Conservation (phyloP, 1,140 invertebrate genomes). For the Drosophila aff. region DNA sequence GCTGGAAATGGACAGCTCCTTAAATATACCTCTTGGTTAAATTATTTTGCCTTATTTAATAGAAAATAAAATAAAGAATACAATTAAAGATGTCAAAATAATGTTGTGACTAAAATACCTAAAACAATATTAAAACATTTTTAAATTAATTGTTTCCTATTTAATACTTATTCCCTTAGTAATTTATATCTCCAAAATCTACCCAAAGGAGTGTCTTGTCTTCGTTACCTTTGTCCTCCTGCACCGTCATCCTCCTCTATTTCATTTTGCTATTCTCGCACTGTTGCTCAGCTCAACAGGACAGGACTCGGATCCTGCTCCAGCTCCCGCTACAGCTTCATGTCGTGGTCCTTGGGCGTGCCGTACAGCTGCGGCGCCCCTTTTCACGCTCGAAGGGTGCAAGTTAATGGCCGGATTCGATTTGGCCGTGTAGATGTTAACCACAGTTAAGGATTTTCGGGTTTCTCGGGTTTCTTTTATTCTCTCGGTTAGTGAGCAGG, state of each 20-base stretch:
- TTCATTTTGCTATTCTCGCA: constrained; percentile 44
- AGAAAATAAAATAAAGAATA: background rate
- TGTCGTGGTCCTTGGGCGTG: constrained; percentile 23
- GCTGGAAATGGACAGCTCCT: background rate
- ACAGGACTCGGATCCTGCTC: constrained; percentile 25
- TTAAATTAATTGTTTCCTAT: too few species aligned
- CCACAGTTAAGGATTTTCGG: constrained; percentile 47
- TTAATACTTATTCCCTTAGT: too few species aligned
- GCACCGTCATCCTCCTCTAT: constrained; percentile 14
- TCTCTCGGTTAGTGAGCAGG: background rate
- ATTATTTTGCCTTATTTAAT: too few species aligned
- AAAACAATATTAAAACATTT: background rate
- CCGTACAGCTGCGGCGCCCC: constrained; percentile 45
- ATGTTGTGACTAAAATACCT: background rate
- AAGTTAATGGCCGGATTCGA: constrained; percentile 59
- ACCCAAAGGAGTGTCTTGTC: constrained; percentile 10
- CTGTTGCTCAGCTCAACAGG: constrained; percentile 45
- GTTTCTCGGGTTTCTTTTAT: constrained; percentile 38
- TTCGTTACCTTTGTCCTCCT: background rate
- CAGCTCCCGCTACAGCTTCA: constrained; percentile 24
- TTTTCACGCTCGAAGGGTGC: constrained; percentile 57
- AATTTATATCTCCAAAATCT: background rate
- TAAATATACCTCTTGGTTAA: background rate
- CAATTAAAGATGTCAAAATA: background rate
- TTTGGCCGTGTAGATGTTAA: constrained; percentile 54